Base-by-base conservation (phyloP, 2,888 invertebrate species). In the Megamerina dolium region DNA sequence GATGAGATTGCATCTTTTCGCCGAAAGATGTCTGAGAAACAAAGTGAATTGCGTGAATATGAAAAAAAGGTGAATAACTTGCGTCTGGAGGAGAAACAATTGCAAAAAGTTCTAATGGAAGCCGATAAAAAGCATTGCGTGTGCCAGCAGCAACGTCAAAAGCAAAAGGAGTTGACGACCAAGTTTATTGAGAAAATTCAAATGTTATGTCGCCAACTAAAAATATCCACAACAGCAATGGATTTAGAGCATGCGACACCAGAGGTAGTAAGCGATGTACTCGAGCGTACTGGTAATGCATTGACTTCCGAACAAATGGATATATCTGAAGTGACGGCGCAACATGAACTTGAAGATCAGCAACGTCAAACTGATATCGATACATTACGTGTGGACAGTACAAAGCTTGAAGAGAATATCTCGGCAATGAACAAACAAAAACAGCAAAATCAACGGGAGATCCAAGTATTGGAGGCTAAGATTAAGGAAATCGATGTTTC, bases 341-440 rank as follows among this genome's bases (percentile, higher is more conserved):
- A 46, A 6, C 57, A 66, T 64, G 54, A 67, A 39, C 54, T 55
- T 38, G 48, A 57, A 2, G 62, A 72, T 50, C 74, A 73, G 16
- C 57, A 73, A 21, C 64, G 80, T 9, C 82, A 83, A 60, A 61
- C 61, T 12, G 63, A 73, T 51, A 76, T 83, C 30, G 80, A 83
- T 65, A 59, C 61, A 19, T 55, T 70, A 30, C 73, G 80, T 33
- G 75, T 75, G 18, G 70, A 74, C 27, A 70, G 79, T 63, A 78
- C 81, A 0, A 77, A 79, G 48, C 74, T 82, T 27, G 82, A 84
- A 59, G 83, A 83, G 61, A 80, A 81, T 58, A 78, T 83, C 43
- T 67, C 73, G 3, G 73, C 78, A 14, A 83, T 83, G 60, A 76
- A 77, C 43, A 62, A 62, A 10, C 50, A 58, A 51, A 58, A 59